These are phyloP conservation scores for Drosophila nigricruria DNA, from an alignment of 2,888 invertebrate species.

Conservation along the genomic window DNA sequence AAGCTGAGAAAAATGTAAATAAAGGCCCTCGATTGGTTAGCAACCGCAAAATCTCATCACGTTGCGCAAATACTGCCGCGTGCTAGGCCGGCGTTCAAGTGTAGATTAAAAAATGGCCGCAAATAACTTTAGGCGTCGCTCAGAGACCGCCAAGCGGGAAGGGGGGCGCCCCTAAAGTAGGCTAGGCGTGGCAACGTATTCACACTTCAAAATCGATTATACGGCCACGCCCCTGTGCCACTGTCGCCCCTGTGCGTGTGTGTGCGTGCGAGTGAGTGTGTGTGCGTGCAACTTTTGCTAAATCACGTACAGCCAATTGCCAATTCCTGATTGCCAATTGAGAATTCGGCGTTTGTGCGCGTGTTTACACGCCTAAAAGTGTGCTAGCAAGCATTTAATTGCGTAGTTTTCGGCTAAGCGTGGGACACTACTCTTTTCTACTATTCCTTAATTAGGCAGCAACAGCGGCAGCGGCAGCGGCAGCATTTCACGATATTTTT, in stretches of 20 bases:
- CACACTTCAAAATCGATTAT: constrained; percentile 78
- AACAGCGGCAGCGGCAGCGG: background rate
- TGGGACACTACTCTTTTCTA: constrained; percentile 4
- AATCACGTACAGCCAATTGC: constrained; percentile 76
- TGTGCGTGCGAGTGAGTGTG: constrained; percentile 17
- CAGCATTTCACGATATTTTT: constrained; percentile 35
- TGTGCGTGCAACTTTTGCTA: constrained; percentile 59
- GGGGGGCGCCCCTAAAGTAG: constrained; percentile 39
- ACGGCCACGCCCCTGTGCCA: constrained; percentile 53
- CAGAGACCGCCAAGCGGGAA: background rate
- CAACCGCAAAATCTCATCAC: constrained; percentile 81
- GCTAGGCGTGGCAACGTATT: constrained; percentile 41
- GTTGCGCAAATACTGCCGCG: constrained; percentile 77
- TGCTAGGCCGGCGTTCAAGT: constrained; percentile 73
- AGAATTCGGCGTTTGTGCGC: constrained; percentile 32
- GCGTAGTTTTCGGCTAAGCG: constrained; percentile 23
- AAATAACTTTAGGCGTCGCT: constrained; percentile 66
- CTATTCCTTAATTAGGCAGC: constrained; percentile 37
- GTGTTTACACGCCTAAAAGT: constrained; percentile 29
- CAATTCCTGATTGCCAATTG: constrained; percentile 61
- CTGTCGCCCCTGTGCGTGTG: constrained; percentile 11
- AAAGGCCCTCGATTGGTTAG: constrained; percentile 55
- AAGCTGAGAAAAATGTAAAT: constrained; percentile 70
- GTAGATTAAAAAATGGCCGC: constrained; percentile 80
- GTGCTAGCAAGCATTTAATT: constrained; percentile 43